Percentiles rank a stretch among this genome's conserved stretches.
Evolutionary conservation across 2,888 invertebrate species (phyloP).

Genomic region (Brachylomia viminalis): DNA sequence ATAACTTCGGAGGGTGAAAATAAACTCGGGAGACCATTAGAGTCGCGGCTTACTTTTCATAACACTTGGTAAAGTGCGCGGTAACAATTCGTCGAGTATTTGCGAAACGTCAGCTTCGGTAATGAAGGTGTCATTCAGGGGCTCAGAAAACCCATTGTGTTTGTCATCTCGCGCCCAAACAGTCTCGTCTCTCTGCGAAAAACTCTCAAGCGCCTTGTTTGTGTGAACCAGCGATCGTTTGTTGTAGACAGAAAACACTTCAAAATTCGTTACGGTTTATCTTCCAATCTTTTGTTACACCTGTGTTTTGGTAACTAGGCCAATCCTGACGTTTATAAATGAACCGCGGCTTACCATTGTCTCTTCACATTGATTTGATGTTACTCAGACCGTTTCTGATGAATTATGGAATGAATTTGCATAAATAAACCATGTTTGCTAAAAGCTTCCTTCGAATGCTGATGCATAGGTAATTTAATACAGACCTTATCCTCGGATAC

Average conservation of each 20-base stretch:
- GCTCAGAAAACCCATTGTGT: slow-evolving; percentile 81
- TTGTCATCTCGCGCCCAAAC: slow-evolving; percentile 72
- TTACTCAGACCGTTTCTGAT: slow-evolving; percentile 65
- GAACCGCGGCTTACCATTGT: slow-evolving; percentile 74
- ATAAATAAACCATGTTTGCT: slow-evolving; percentile 73
- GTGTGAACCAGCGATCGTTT: slow-evolving; percentile 60
- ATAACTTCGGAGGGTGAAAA: slow-evolving; percentile 65
- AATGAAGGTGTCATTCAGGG: slow-evolving; percentile 85
- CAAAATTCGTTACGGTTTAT: slow-evolving; percentile 70
- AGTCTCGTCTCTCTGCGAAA: slow-evolving; percentile 72
- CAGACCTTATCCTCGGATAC: slow-evolving; percentile 54
- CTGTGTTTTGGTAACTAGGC: slow-evolving; percentile 66
- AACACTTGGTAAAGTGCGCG: slow-evolving; percentile 67
- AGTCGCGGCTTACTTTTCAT: slow-evolving; percentile 70
- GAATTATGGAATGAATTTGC: slow-evolving; percentile 75
- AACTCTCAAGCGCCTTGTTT: slow-evolving; percentile 66
- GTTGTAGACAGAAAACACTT: slow-evolving; percentile 57
- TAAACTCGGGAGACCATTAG: slow-evolving; percentile 68
- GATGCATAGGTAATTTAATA: slow-evolving; percentile 72
- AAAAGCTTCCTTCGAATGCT: slow-evolving; percentile 70
- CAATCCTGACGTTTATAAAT: slow-evolving; percentile 79
- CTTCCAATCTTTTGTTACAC: slow-evolving; percentile 73
- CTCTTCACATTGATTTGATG: slow-evolving; percentile 70
- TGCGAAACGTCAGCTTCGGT: slow-evolving; percentile 81
- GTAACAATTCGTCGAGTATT: slow-evolving; percentile 82